phyloP scores from a whole-genome alignment of 2,113 vertebrate genomes.

The Entelurus aequoreus region DNA sequence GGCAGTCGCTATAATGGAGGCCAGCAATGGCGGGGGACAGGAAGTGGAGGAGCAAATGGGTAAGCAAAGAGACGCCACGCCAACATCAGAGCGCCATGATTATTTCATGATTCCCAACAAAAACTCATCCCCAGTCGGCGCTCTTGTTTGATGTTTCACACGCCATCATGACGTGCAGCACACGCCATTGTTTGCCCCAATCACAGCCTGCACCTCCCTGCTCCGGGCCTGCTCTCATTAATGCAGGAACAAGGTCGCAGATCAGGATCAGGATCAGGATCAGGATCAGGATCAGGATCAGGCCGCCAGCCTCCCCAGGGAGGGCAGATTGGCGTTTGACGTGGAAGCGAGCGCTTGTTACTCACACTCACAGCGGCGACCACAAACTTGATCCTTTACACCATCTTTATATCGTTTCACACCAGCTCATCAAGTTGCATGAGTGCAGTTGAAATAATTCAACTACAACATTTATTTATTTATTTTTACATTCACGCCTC shows the following conservation, averaged over 20 bases:
- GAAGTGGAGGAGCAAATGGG: conserved; percentile 33
- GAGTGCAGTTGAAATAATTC: too few species aligned
- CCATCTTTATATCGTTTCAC: too few species aligned
- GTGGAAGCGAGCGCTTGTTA: conserved; percentile 29
- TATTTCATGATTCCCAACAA: conserved; percentile 14
- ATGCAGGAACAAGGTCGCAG: conserved; percentile 53
- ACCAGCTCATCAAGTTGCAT: too few species aligned
- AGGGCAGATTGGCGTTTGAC: conserved; percentile 45
- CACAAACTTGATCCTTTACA: too few species aligned
- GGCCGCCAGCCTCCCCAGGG: conserved; percentile 24
- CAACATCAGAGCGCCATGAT: conserved; percentile 14
- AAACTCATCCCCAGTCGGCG: not conserved
- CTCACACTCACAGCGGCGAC: too few species aligned
- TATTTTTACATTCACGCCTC: too few species aligned
- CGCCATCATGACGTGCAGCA: conserved; percentile 4
- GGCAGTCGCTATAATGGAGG: conserved; percentile 53
- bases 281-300: conserved; percentile 14
- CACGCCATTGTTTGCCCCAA: conserved; percentile 16
- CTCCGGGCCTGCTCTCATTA: conserved; percentile 48
- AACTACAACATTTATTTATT: too few species aligned
- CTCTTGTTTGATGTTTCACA: conserved; percentile 4
- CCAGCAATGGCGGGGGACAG: not conserved
- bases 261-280: conserved; percentile 16
- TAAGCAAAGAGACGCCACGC: not conserved
- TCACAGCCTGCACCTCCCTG: conserved; percentile 17